phyloP scores from a whole-genome alignment of 1,140 invertebrate species.

The Pogonognathellus flavescens region DNA sequence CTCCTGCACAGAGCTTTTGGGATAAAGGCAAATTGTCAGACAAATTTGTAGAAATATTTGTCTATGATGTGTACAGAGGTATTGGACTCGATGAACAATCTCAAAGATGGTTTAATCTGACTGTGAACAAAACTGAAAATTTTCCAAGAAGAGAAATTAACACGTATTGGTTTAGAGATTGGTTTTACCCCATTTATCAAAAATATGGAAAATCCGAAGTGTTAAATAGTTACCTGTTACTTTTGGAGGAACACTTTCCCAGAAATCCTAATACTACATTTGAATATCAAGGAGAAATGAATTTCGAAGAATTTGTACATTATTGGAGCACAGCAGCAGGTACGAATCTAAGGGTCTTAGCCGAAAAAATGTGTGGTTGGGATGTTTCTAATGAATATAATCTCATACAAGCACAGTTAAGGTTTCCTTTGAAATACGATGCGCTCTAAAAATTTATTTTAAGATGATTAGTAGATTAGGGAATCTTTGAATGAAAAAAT shows the following conservation, averaged over 20 bases:
- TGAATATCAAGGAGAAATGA: slow-evolving; percentile 58
- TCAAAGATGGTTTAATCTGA: slow-evolving; percentile 58
- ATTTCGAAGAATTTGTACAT: slow-evolving; percentile 65
- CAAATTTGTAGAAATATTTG: slow-evolving; percentile 65
- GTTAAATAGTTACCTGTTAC: slow-evolving; percentile 53
- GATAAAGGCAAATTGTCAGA: slow-evolving; percentile 37
- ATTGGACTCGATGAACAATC: slow-evolving; percentile 53
- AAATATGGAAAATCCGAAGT: slow-evolving; percentile 51
- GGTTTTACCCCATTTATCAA: slow-evolving; percentile 62
- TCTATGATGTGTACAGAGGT: slow-evolving; percentile 61
- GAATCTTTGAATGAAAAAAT: too few species aligned
- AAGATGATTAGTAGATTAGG: too few species aligned
- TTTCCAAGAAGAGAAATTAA: slow-evolving; percentile 51
- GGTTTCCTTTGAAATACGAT: slow-evolving; percentile 56
- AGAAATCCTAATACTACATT: slow-evolving; percentile 15
- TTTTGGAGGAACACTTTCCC: slow-evolving; percentile 51
- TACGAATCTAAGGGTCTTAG: slow-evolving; percentile 39
- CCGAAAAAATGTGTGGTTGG: slow-evolving; percentile 61
- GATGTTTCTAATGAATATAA: slow-evolving; percentile 28
- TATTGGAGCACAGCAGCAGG: slow-evolving; percentile 64
- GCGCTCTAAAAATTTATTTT: neutral
- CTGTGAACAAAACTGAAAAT: slow-evolving; percentile 52
- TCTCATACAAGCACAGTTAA: slow-evolving; percentile 50
- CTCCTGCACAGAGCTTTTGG: slow-evolving; percentile 60
- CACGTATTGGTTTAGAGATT: slow-evolving; percentile 61